Base-by-base conservation (phyloP, 2,797 vertebrate species). In the Podarcis siculus region DNA sequence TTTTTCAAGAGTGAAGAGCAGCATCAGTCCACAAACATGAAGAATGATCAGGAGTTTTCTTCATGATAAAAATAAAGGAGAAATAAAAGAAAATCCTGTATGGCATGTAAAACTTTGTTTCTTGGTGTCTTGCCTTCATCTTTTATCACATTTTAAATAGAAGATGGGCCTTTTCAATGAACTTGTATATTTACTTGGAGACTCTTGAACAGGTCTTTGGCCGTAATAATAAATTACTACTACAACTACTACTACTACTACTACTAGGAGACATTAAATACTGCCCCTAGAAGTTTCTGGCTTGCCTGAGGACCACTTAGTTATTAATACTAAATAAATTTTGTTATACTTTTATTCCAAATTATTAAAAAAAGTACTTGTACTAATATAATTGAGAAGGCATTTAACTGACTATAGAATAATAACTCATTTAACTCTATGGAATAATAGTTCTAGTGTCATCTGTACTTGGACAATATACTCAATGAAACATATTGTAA, bases 401-500 rank as follows among this genome's bases (percentile, higher is more conserved):
- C 13, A 66, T 75, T 76, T 27, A 61, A 66, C 37, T 42, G 23
- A 21, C 58, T 61, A 35, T 78, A 3, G 49, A 49, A 49, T 55
- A 55, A 15, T 55, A 55, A 55, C 49, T 55, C 13, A 15, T 55
- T 55, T 8, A 75, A 8, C 23, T 84, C 1, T 85, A 25, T 86
- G 85, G 5, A 78, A 21, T 82, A 69, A 32, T n/a, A 37, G 79
- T 86, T 15, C 49, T 27, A 58, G 55, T 30, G 23, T 64, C n/a
- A 72, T 1, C 0, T 45, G 12, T 76, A 76, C 71, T 66, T 73
- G 55, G 49, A 73, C 19, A 21, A 25, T 1, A 3, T 84, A 35
- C 69, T 90, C 61, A 8, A 61, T 92, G 83, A 87, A 89, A 13
- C 8, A 35, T 90, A 5, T 87, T 87, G 30, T 67, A 82, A 66